phyloP scores from a whole-genome alignment of 2,797 vertebrate genomes.

The Acipenser transmontanus region DNA sequence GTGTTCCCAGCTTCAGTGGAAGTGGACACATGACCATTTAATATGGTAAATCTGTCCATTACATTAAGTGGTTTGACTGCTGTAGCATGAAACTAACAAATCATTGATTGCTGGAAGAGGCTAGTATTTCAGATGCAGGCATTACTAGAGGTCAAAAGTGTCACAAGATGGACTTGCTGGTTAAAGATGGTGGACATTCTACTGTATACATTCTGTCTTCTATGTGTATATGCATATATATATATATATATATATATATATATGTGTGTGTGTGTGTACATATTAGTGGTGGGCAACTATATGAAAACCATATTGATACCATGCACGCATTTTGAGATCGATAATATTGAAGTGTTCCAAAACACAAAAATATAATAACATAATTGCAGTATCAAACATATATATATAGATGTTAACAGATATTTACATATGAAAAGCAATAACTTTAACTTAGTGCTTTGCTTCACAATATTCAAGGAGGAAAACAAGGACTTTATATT shows the following conservation, averaged over 20 bases:
- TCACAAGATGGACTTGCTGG: background rate
- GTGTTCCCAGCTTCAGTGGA: constrained; percentile 78
- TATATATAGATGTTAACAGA: no score
- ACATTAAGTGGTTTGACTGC: background rate
- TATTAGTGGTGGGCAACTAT: no score
- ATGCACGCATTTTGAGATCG: no score
- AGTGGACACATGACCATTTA: constrained; percentile 81
- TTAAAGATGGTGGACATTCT: background rate
- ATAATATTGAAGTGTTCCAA: no score
- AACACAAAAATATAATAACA: no score
- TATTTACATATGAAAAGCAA: no score
- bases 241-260: background rate
- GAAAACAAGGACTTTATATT: no score
- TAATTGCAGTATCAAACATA: no score
- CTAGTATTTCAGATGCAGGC: background rate
- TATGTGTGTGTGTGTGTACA: background rate
- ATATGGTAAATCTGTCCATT: constrained; percentile 59
- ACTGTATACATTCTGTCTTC: background rate
- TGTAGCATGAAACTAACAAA: background rate
- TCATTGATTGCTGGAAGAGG: background rate
- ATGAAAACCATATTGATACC: no score
- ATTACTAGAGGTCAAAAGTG: background rate
- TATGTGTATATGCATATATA: background rate
- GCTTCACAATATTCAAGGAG: no score
- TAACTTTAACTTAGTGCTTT: no score